Evolutionary conservation across 1,140 invertebrate species (phyloP).

Genomic region (Habropoda laboriosa): DNA sequence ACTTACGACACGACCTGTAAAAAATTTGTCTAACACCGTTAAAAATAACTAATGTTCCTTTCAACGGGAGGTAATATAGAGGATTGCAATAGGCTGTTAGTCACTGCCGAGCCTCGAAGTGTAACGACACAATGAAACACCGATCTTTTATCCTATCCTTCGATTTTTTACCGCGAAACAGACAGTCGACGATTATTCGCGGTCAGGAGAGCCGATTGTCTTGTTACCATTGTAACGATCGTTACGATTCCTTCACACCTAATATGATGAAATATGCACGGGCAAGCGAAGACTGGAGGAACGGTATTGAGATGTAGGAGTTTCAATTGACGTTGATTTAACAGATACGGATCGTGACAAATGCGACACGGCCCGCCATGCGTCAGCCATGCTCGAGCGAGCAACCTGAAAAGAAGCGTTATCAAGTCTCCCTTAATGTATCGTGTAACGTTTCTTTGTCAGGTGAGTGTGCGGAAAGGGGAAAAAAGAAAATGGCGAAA

Average conservation of each 20-base stretch:
- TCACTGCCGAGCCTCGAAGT: neutral
- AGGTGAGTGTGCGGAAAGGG: neutral
- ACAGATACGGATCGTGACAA: constrained; percentile 17
- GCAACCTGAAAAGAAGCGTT: constrained; percentile 26
- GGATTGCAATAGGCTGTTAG: no score
- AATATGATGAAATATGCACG: neutral
- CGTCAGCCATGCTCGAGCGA: constrained; percentile 11
- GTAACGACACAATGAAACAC: neutral
- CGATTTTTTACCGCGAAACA: neutral
- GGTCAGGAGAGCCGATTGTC: neutral
- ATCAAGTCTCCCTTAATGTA: neutral
- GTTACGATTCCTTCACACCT: constrained; percentile 3
- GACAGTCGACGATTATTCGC: neutral
- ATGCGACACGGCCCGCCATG: constrained; percentile 17
- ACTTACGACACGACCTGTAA: no score
- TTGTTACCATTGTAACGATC: neutral
- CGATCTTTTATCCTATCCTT: neutral
- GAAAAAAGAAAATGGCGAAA: neutral
- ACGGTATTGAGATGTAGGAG: constrained; percentile 27
- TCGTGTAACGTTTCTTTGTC: neutral
- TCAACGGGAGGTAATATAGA: no score
- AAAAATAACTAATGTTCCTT: no score
- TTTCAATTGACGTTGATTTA: constrained; percentile 32
- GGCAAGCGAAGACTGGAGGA: neutral
- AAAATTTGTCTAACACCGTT: no score